These are phyloP conservation scores for Leptoclinus maculatus DNA, from an alignment of 2,797 vertebrate species.

Conservation along the genomic window DNA sequence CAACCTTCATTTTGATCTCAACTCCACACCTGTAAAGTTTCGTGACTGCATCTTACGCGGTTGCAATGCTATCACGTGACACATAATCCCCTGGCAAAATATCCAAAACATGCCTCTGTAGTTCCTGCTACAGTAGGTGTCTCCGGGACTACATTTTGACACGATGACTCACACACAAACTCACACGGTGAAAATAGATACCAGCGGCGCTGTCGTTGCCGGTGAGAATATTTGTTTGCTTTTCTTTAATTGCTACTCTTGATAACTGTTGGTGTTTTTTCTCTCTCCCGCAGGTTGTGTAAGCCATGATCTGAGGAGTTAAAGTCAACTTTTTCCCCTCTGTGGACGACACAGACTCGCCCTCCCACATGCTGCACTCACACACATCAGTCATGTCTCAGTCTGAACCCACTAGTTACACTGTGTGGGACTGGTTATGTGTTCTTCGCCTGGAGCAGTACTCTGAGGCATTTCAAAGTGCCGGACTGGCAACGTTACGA, in stretches of 20 bases:
- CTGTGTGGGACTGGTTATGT: conserved; percentile 87
- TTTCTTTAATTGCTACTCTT: conserved; percentile 6
- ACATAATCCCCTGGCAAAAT: not conserved
- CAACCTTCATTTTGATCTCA: not conserved
- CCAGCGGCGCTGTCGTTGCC: not conserved
- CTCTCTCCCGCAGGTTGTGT: conserved; percentile 53
- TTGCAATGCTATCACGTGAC: not conserved
- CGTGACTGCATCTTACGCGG: not conserved
- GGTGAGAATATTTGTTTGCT: not conserved
- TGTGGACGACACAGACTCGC: not conserved
- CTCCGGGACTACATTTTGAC: not conserved
- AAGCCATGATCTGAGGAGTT: conserved; percentile 56
- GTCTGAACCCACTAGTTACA: conserved; percentile 57
- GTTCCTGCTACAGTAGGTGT: not conserved
- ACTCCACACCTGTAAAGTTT: not conserved
- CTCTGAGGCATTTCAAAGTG: conserved; percentile 77
- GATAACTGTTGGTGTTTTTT: conserved; percentile 1
- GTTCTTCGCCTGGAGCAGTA: conserved; percentile 92
- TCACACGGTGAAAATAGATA: not conserved
- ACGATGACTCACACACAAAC: not conserved
- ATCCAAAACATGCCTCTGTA: not conserved
- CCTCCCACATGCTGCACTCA: conserved; percentile 6
- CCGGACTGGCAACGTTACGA: conserved; percentile 73
- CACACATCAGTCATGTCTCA: conserved; percentile 59
- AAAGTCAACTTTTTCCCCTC: conserved; percentile 15